A percentile compares a stretch with the other conserved stretches of the same genome.
Conservation (phyloP, 1,140 invertebrate species). For the Ceratina japonica region DNA sequence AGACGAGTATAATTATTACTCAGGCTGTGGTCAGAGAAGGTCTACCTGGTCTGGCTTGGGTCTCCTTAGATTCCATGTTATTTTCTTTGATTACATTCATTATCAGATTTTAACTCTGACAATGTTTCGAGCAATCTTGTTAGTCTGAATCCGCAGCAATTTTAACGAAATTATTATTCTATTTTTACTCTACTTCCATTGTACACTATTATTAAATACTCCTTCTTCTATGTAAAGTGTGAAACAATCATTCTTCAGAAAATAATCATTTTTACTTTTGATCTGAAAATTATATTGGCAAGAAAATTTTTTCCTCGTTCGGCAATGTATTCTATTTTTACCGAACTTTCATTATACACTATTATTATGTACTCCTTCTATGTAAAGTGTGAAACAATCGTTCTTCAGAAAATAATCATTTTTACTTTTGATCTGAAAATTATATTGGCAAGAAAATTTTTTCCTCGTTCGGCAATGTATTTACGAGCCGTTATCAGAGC, state of each 20-base stretch:
- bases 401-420: too few species aligned
- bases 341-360: neutral
- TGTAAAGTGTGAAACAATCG: neutral
- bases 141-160: neutral
- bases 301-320: neutral
- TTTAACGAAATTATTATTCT: too few species aligned
- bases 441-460: neutral
- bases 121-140: conserved; percentile 34
- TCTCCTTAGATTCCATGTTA: conserved; percentile 72
- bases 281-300: neutral
- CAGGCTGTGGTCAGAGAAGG: conserved; percentile 61
- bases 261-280: too few species aligned
- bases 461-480: too few species aligned
- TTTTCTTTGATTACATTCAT: conserved; percentile 75
- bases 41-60: conserved; percentile 56
- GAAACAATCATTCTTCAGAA: neutral
- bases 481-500: conserved; percentile 32
- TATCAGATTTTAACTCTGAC: conserved; percentile 71
- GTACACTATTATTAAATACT: conserved; percentile 28
- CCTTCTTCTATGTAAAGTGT: neutral
- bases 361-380: conserved; percentile 21
- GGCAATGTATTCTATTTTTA: too few species aligned
- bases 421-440: neutral
- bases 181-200: neutral
- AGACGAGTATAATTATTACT: conserved; percentile 66